Conservation (phyloP, 2,113 vertebrate species). For the Hucho hucho region DNA sequence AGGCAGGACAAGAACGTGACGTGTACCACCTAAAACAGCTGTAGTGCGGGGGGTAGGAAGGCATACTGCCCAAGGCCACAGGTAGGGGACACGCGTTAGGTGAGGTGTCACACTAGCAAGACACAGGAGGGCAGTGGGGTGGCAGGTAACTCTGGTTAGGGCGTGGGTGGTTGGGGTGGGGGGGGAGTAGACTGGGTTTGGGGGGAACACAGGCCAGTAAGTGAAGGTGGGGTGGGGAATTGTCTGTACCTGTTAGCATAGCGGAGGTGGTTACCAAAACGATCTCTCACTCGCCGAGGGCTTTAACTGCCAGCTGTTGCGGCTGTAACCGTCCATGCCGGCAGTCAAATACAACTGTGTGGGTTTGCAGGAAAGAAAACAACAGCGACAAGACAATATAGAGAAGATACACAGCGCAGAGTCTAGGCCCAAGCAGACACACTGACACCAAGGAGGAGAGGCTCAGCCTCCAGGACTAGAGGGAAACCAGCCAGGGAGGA, state of each 20-base stretch:
- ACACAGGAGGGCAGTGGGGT: constrained; percentile 48
- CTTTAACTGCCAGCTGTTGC: constrained; percentile 94
- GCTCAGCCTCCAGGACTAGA: not conserved
- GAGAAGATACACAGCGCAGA: constrained; percentile 66
- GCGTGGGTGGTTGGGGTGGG: constrained; percentile 54
- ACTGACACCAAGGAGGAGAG: constrained; percentile 54
- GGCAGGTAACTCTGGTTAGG: constrained; percentile 56
- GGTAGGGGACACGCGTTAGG: constrained; percentile 44
- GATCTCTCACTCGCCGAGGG: constrained; percentile 90
- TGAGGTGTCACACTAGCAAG: constrained; percentile 45
- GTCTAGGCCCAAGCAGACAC: constrained; percentile 52
- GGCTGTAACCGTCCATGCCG: constrained; percentile 87
- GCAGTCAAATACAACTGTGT: constrained; percentile 95
- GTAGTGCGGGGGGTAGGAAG: constrained; percentile 20
- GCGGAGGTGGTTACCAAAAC: constrained; percentile 86
- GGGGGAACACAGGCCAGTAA: constrained; percentile 55
- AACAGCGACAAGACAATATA: constrained; percentile 71
- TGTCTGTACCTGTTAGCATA: constrained; percentile 86
- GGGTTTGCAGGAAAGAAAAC: constrained; percentile 76
- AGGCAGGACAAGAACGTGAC: constrained; percentile 24
- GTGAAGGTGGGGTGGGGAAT: constrained; percentile 64
- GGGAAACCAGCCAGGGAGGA: not conserved
- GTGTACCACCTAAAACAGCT: constrained; percentile 31
- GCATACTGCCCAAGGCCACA: constrained; percentile 59
- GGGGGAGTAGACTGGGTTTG: constrained; percentile 38